Evolutionary conservation across 2,888 invertebrate species (phyloP).

Genomic region (Hypsopygia costalis): DNA sequence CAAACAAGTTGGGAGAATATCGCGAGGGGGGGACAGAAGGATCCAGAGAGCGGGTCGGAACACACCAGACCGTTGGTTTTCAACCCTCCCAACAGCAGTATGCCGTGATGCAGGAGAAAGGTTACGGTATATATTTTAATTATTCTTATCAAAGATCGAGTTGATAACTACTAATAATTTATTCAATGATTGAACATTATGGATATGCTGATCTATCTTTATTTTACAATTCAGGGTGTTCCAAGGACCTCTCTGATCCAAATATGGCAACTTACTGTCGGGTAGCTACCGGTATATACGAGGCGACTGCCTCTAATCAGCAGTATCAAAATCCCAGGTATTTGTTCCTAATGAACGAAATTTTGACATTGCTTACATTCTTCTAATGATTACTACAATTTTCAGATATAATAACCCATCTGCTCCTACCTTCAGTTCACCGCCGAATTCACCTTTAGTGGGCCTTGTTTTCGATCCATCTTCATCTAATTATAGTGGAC

Average conservation of each 20-base stretch:
- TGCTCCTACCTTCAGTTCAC: constrained; percentile 69
- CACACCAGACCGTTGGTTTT: constrained; percentile 40
- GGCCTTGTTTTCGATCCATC: constrained; percentile 69
- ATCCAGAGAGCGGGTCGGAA: constrained; percentile 34
- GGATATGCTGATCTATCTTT: too few relatives aligned
- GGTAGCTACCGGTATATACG: constrained; percentile 59
- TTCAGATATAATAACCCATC: constrained; percentile 65
- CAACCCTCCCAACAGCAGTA: constrained; percentile 43
- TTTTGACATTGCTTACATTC: background rate
- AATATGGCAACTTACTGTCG: constrained; percentile 64
- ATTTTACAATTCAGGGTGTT: constrained; percentile 40
- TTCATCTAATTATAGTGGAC: constrained; percentile 55
- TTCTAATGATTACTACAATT: constrained; percentile 18
- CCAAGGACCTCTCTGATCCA: constrained; percentile 58
- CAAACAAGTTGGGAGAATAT: constrained; percentile 59
- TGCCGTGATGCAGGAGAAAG: constrained; percentile 56
- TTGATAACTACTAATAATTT: too few relatives aligned
- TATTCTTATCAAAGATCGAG: constrained; percentile 13
- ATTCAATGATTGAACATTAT: too few relatives aligned
- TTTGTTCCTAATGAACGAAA: constrained; percentile 17
- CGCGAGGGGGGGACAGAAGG: constrained; percentile 43
- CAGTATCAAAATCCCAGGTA: constrained; percentile 64
- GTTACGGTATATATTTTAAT: constrained; percentile 53
- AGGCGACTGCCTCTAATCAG: constrained; percentile 54
- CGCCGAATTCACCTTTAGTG: constrained; percentile 68